phyloP scores from a whole-genome alignment of 92 coral and sea anemone species.

The Umimayanthus chanpuru region DNA sequence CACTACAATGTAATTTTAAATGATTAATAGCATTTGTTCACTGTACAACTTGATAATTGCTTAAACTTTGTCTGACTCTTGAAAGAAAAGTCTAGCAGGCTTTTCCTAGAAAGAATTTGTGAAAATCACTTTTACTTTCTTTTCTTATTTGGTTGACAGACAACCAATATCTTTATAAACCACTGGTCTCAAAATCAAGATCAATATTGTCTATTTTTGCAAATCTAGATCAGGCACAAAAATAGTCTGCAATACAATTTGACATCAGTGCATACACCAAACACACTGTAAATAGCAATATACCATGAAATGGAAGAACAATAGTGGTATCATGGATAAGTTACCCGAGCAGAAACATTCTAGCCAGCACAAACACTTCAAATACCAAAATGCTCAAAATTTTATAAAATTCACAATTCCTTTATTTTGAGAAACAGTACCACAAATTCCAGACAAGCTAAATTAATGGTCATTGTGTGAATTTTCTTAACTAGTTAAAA shows the following conservation, averaged over 20 bases:
- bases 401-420: neutral
- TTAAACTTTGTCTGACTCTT: neutral
- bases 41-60: neutral
- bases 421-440: neutral
- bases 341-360: too few species aligned
- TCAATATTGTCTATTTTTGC: slow-evolving; percentile 14
- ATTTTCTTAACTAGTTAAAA: too few species aligned
- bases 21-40: too few species aligned
- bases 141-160: slow-evolving; percentile 24
- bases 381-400: too few species aligned
- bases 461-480: neutral
- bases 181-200: slow-evolving; percentile 8
- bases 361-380: too few species aligned
- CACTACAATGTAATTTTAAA: too few species aligned
- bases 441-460: neutral
- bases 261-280: slow-evolving; percentile 5
- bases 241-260: slow-evolving; percentile 10
- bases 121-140: neutral
- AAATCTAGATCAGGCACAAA: slow-evolving; percentile 22
- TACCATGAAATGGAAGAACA: too few species aligned
- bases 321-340: too few species aligned
- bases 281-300: neutral
- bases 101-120: neutral
- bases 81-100: neutral
- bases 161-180: slow-evolving; percentile 32